phyloP scores from a whole-genome alignment of 2,113 vertebrate species.

The Brachirus orientalis region DNA sequence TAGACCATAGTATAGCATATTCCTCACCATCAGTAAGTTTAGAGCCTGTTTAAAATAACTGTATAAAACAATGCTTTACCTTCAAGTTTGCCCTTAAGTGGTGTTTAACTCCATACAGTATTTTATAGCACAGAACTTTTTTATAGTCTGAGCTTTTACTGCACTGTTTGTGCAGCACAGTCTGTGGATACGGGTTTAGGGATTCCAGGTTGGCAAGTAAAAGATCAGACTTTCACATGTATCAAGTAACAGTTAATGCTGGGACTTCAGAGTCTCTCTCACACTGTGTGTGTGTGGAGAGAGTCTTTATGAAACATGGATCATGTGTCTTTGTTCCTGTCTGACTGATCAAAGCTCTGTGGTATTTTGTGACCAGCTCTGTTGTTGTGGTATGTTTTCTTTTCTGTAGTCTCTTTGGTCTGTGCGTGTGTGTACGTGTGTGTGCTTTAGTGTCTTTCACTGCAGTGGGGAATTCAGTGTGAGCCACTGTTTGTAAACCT shows the following conservation, averaged over 20 bases:
- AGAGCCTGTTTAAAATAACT: too few species aligned
- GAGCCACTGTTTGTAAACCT: conserved; percentile 53
- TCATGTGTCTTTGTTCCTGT: conserved; percentile 56
- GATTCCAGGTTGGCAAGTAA: conserved; percentile 4
- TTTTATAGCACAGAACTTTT: background rate
- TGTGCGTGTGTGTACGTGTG: conserved; percentile 5
- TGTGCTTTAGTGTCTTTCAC: background rate
- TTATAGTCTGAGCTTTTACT: background rate
- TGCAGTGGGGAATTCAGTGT: conserved; percentile 16
- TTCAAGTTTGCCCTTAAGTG: background rate
- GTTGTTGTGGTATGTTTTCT: conserved; percentile 42
- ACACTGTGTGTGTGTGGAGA: background rate
- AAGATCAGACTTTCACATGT: conserved; percentile 2
- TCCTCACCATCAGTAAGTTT: too few species aligned
- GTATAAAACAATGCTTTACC: too few species aligned
- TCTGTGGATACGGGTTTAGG: background rate
- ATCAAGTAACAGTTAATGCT: conserved; percentile 7
- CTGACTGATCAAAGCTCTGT: conserved; percentile 48
- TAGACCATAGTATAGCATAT: too few species aligned
- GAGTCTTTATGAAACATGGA: conserved; percentile 50
- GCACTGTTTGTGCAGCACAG: background rate
- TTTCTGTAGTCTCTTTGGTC: conserved; percentile 26
- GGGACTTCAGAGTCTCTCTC: too few species aligned
- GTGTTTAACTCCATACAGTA: background rate
- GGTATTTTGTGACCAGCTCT: conserved; percentile 34